Evolutionary conservation across 1,140 invertebrate genomes (phyloP), one percentile per base, ranked within the genome.

Genomic region (Drosophila sp.): DNA sequence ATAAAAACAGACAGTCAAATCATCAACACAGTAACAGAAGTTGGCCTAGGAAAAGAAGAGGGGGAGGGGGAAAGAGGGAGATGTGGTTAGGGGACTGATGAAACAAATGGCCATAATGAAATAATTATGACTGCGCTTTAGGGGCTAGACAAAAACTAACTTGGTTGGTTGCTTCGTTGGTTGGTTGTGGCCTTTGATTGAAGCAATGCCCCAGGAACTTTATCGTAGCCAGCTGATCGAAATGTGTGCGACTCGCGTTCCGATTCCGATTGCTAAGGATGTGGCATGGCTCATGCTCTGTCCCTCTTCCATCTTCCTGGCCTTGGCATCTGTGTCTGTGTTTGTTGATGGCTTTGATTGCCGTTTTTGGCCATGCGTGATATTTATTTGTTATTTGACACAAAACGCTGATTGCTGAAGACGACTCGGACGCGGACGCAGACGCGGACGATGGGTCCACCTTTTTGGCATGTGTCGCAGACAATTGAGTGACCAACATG

Each of bases 381-480:
- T 90, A 90, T 90, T 90, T 90, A 90, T 90, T 90, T 86, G 86
- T 90, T 90, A 90, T 90, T 80, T 90, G 86, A 86, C 82, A 83
- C 82, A 86, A 80, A 72, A 78, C 79, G 67, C 66, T 72, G 80
- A 89, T 85, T 86, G 77, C 68, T 67, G 41, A 65, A 62, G 44
- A 66, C 55, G 27, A 17, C 47, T 17, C 17, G 17, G 54, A 64
- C 66, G 32, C 61, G 44, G 27, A 8, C 47, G 29, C 33, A 23
- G n/a, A 17, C 35, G 8, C 10, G 8, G 30, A 40, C 30, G 44
- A 27, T n/a, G 11, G 29, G 29, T 17, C 60, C 66, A 77, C 79
- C 83, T 80, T 74, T 79, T 73, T 87, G 84, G 84, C 84, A 89
- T 87, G 83, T 80, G 84, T 79, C 76, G 76, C 29, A 61, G 71